Percentiles rank a stretch among this genome's conserved stretches.
These are phyloP conservation scores for Schizopygopsis pylzovi DNA, from an alignment of 2,797 vertebrate species.

Conservation along the genomic window DNA sequence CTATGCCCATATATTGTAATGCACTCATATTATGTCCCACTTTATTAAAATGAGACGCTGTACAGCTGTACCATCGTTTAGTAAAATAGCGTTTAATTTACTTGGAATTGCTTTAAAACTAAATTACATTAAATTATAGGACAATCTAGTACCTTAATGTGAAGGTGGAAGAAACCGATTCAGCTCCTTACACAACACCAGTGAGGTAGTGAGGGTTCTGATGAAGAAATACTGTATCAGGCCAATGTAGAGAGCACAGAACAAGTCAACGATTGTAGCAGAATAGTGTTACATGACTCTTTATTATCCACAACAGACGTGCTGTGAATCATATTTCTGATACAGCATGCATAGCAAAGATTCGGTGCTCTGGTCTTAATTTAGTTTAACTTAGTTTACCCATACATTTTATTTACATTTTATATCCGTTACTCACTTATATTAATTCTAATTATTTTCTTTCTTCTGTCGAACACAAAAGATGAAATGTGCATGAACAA, in stretches of 20 bases:
- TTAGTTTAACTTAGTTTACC: not conserved
- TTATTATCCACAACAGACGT: slow-evolving; percentile 74
- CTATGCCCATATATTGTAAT: no score
- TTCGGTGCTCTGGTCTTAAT: slow-evolving; percentile 12
- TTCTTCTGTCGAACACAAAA: not conserved
- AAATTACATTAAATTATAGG: not conserved
- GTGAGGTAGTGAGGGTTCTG: slow-evolving; percentile 24
- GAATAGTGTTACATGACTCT: slow-evolving; percentile 62
- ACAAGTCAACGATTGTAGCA: slow-evolving; percentile 59
- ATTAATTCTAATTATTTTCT: not conserved
- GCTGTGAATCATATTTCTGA: slow-evolving; percentile 68
- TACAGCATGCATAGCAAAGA: slow-evolving; percentile 57
- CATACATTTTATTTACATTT: not conserved
- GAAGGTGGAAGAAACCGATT: not conserved
- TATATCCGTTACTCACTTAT: not conserved
- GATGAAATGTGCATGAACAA: not conserved
- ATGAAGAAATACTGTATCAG: slow-evolving; percentile 54
- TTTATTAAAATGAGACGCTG: no score
- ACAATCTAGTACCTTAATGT: not conserved
- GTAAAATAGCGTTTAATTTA: not conserved
- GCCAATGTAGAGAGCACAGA: slow-evolving; percentile 44
- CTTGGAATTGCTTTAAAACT: slow-evolving; percentile 4
- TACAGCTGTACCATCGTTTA: not conserved
- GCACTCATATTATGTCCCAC: no score
- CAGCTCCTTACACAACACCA: not conserved